These are phyloP conservation scores for Phalacrocorax pelagicus DNA, from an alignment of 2,113 vertebrate genomes.

Conservation along the genomic window DNA sequence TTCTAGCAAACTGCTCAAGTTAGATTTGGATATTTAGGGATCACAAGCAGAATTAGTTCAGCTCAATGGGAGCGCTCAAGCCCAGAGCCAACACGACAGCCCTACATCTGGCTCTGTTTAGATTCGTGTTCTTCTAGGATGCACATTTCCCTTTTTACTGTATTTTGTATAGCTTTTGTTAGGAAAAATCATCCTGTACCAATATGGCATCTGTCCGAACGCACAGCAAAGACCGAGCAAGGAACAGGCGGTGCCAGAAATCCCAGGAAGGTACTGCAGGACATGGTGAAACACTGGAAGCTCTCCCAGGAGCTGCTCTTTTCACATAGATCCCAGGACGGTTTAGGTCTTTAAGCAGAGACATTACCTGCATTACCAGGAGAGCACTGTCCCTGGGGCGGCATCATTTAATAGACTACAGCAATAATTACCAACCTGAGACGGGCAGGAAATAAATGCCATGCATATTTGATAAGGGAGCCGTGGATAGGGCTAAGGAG, in stretches of 20 bases:
- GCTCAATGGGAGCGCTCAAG: neutral
- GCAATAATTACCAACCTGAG: neutral
- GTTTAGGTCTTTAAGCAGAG: neutral
- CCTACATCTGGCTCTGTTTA: neutral
- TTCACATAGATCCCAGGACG: neutral
- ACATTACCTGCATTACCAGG: neutral
- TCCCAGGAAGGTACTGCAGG: neutral
- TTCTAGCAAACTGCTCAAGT: neutral
- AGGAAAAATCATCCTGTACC: neutral
- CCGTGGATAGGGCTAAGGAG: neutral
- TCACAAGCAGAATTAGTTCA: neutral
- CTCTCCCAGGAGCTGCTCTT: neutral
- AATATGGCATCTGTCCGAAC: accelerated
- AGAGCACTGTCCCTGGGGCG: neutral
- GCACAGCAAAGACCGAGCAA: neutral
- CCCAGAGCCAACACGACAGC: neutral
- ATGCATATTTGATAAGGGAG: neutral
- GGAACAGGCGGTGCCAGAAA: neutral
- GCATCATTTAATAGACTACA: neutral
- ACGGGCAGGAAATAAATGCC: neutral
- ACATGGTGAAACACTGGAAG: neutral
- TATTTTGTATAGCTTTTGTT: neutral
- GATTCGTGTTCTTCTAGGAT: neutral
- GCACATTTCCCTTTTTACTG: neutral
- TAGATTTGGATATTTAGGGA: neutral